phyloP scores from a whole-genome alignment of 2,113 vertebrate genomes.

The Phycodurus eques region DNA sequence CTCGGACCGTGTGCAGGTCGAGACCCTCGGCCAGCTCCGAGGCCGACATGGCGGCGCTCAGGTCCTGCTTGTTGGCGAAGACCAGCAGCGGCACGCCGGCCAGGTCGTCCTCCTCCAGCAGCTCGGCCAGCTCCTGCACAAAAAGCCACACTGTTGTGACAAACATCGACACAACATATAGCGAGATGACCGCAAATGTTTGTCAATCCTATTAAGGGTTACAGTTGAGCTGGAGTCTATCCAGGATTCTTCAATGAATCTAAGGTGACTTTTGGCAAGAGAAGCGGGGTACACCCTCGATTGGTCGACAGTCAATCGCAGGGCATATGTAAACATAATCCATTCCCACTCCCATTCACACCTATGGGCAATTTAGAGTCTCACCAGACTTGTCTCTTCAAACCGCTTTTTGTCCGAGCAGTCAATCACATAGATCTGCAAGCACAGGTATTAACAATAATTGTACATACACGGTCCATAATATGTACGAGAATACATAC shows the following conservation, averaged over 20 bases:
- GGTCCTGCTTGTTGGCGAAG: conserved; percentile 97
- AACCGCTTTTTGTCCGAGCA: conserved; percentile 97
- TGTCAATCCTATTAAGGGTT: too few relatives aligned
- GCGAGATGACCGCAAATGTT: too few relatives aligned
- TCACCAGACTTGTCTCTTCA: conserved; percentile 97
- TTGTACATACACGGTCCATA: neutral
- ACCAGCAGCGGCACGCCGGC: conserved; percentile 93
- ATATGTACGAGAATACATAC: neutral
- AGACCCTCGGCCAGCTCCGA: conserved; percentile 95
- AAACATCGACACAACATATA: too few relatives aligned
- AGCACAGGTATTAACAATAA: neutral
- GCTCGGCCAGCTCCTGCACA: conserved; percentile 88
- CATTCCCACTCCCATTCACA: too few relatives aligned
- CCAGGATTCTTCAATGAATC: too few relatives aligned
- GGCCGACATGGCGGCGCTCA: conserved; percentile 92
- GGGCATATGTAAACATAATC: too few relatives aligned
- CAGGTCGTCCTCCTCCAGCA: conserved; percentile 94
- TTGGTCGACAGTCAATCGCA: too few relatives aligned
- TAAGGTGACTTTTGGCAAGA: too few relatives aligned
- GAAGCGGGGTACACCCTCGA: too few relatives aligned
- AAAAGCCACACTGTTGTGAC: neutral
- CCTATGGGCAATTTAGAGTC: neutral
- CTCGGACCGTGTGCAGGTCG: conserved; percentile 95
- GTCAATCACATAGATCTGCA: conserved; percentile 98
- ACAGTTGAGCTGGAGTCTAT: too few relatives aligned